These are phyloP conservation scores for Epinephelus awoara DNA, from an alignment of 2,797 vertebrate species.

Conservation along the genomic window DNA sequence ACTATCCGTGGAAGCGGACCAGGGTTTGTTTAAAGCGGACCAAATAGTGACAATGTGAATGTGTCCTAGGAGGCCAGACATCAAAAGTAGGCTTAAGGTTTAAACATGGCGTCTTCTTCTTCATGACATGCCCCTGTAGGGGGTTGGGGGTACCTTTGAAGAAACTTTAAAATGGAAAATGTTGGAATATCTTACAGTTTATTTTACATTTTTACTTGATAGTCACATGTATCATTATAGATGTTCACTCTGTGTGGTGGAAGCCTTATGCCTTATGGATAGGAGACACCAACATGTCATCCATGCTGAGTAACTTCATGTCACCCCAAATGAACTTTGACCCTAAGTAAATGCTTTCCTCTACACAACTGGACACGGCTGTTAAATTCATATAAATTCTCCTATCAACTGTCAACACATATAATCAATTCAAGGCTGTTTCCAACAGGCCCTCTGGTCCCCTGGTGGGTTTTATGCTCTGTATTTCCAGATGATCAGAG, in stretches of 20 bases:
- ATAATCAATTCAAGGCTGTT: neutral
- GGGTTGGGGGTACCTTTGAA: too few species aligned
- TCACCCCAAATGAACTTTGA: constrained; percentile 22
- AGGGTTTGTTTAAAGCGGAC: too few species aligned
- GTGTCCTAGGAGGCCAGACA: too few species aligned
- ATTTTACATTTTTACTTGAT: neutral
- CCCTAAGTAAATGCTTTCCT: neutral
- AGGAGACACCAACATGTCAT: neutral
- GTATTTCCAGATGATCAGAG: neutral
- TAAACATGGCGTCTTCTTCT: too few species aligned
- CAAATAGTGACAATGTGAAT: too few species aligned
- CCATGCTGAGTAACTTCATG: neutral
- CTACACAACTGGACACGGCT: neutral
- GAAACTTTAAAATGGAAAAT: neutral
- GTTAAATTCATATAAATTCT: neutral
- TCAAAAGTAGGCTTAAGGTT: too few species aligned
- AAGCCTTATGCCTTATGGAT: neutral
- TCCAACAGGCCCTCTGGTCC: neutral
- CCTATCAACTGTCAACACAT: neutral
- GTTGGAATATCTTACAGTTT: neutral
- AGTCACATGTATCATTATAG: neutral
- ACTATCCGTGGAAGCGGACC: too few species aligned
- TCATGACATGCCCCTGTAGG: too few species aligned
- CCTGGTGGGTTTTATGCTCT: neutral
- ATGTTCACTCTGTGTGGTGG: neutral